Conservation (phyloP, 2,888 invertebrate genomes). For the Cosmia trapezina region DNA sequence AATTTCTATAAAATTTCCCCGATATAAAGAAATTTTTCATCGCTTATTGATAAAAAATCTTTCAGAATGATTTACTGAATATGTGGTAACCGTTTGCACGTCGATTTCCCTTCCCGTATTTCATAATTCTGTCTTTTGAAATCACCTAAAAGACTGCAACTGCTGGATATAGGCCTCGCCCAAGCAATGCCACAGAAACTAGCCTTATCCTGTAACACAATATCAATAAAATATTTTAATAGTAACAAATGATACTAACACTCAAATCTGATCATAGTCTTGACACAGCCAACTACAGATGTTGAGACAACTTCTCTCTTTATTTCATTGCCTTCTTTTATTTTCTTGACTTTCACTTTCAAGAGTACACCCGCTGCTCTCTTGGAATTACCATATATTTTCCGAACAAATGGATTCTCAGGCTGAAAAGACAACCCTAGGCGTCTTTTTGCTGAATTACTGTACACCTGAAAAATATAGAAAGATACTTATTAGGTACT, state of each 20-base stretch:
- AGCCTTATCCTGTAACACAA: background rate
- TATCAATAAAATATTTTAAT: background rate
- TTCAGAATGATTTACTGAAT: no score
- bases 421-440: slow-evolving; percentile 95
- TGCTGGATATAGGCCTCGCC: background rate
- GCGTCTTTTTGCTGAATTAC: slow-evolving; percentile 89
- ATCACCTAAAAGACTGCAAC: background rate
- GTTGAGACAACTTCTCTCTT: slow-evolving; percentile 84
- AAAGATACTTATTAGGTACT: background rate
- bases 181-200: background rate
- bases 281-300: slow-evolving; percentile 91
- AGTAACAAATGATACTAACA: slow-evolving; percentile 83
- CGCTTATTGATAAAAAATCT: no score
- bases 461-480: slow-evolving; percentile 72
- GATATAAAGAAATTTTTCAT: no score
- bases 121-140: no score
- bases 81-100: no score
- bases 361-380: slow-evolving; percentile 93
- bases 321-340: slow-evolving; percentile 79
- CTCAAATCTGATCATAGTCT: slow-evolving; percentile 92
- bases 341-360: slow-evolving; percentile 92
- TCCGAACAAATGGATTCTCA: slow-evolving; percentile 95
- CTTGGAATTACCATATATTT: slow-evolving; percentile 93
- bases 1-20: no score
- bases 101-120: no score